Percentiles rank a stretch among this genome's conserved stretches.
These are phyloP conservation scores for Caradrina clavipalpis DNA, from an alignment of 2,888 invertebrate species.

Conservation along the genomic window DNA sequence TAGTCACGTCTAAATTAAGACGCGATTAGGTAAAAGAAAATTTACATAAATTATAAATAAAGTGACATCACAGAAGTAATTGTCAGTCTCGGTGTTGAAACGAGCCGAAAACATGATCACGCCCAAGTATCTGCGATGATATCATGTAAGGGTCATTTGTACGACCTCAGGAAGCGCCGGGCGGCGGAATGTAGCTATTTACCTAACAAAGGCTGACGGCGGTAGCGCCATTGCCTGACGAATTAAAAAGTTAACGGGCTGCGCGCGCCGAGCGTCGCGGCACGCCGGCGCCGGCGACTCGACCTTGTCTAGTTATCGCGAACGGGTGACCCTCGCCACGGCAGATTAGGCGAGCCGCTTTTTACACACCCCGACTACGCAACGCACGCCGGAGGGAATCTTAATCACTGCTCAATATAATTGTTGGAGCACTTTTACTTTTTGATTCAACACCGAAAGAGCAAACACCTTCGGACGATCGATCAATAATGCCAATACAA, in stretches of 20 bases:
- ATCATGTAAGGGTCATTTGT: conserved; percentile 59
- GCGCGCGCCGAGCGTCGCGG: conserved; percentile 83
- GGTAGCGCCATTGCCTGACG: conserved; percentile 82
- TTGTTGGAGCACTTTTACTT: conserved; percentile 51
- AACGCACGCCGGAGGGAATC: conserved; percentile 42
- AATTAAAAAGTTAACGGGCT: conserved; percentile 89
- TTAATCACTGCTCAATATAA: conserved; percentile 36
- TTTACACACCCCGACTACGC: conserved; percentile 69
- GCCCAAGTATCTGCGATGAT: conserved; percentile 59
- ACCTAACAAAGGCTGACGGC: conserved; percentile 80
- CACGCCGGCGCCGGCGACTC: conserved; percentile 86
- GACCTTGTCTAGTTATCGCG: conserved; percentile 90
- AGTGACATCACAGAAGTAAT: conserved; percentile 62
- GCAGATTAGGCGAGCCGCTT: conserved; percentile 81
- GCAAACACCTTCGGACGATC: conserved; percentile 10
- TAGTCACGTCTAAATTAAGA: conserved; percentile 64
- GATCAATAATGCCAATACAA: conserved; percentile 17
- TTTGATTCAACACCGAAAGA: conserved; percentile 8
- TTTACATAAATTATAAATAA: conserved; percentile 65
- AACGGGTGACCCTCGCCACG: conserved; percentile 85
- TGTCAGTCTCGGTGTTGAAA: conserved; percentile 52
- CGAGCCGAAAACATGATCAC: conserved; percentile 51
- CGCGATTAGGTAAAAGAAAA: conserved; percentile 66
- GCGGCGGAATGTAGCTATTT: conserved; percentile 73
- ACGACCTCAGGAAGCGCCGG: conserved; percentile 64